Evolutionary conservation across 2,113 vertebrate species (phyloP).

Genomic region (Leptobrachium leishanense): DNA sequence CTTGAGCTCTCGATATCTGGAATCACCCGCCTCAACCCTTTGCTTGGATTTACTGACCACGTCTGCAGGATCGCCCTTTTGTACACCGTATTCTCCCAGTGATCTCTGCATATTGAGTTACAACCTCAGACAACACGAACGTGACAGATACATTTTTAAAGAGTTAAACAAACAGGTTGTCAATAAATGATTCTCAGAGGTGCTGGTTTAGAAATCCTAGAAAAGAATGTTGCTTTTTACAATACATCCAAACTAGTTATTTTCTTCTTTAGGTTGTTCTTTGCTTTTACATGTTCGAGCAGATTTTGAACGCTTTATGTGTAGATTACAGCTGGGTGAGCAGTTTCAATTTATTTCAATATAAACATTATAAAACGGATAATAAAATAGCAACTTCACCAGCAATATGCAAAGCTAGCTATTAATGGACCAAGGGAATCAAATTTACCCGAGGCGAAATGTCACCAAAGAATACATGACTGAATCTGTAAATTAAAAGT

Average conservation of each 20-base stretch:
- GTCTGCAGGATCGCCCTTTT: too few relatives aligned
- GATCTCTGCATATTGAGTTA: too few relatives aligned
- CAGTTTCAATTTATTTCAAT: slow-evolving; percentile 2
- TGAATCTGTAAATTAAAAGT: slow-evolving; percentile 36
- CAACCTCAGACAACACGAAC: too few relatives aligned
- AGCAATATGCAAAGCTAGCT: slow-evolving; percentile 14
- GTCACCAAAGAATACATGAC: slow-evolving; percentile 28
- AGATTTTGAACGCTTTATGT: not conserved
- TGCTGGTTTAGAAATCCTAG: too few relatives aligned
- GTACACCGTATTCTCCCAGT: too few relatives aligned
- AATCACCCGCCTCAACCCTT: too few relatives aligned
- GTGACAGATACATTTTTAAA: too few relatives aligned
- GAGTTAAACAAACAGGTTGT: too few relatives aligned
- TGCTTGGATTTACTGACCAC: too few relatives aligned
- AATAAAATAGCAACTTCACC: slow-evolving; percentile 15
- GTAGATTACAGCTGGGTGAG: slow-evolving; percentile 1
- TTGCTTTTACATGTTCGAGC: not conserved
- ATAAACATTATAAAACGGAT: slow-evolving; percentile 12
- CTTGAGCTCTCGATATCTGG: too few relatives aligned
- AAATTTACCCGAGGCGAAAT: slow-evolving; percentile 29
- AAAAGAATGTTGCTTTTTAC: too few relatives aligned
- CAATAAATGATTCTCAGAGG: too few relatives aligned
- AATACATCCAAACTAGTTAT: not conserved
- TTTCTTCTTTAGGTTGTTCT: not conserved
- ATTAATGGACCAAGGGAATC: slow-evolving; percentile 20